A percentile compares a stretch with the other conserved stretches of the same genome.
Evolutionary conservation across 2,888 invertebrate genomes (phyloP).

Genomic region (Tenthredo scrophulariae): DNA sequence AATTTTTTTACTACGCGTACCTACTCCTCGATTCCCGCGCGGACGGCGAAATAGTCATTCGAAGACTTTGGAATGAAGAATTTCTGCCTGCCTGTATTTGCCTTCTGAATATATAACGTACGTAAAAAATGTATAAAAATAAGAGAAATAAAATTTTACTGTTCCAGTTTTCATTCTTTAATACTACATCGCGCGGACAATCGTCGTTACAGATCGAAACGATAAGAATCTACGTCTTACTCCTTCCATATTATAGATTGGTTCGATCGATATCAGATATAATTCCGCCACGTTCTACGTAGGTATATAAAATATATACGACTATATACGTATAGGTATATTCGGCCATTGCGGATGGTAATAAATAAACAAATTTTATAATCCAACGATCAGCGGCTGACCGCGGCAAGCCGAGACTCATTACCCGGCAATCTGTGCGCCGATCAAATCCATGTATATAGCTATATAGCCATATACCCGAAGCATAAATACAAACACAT

Average conservation of each 20-base stretch:
- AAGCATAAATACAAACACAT: slow-evolving; percentile 18
- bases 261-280: slow-evolving; percentile 26
- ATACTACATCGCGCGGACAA: neutral
- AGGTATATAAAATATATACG: neutral
- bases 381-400: slow-evolving; percentile 44
- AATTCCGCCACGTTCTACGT: neutral
- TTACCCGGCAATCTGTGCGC: slow-evolving; percentile 73
- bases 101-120: neutral
- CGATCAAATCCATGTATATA: slow-evolving; percentile 65
- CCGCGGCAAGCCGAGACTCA: slow-evolving; percentile 64
- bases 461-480: neutral
- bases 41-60: neutral
- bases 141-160: neutral
- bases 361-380: slow-evolving; percentile 51
- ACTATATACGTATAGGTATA: neutral
- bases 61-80: neutral
- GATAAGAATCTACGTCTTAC: slow-evolving; percentile 38
- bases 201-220: neutral
- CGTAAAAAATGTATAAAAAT: neutral
- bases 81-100: neutral
- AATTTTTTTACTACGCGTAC: neutral
- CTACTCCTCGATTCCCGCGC: too few relatives aligned
- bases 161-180: neutral
- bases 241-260: slow-evolving; percentile 34
- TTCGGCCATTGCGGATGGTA: neutral